phyloP scores from a whole-genome alignment of 2,888 invertebrate genomes.

The Chrysodeixis includens region DNA sequence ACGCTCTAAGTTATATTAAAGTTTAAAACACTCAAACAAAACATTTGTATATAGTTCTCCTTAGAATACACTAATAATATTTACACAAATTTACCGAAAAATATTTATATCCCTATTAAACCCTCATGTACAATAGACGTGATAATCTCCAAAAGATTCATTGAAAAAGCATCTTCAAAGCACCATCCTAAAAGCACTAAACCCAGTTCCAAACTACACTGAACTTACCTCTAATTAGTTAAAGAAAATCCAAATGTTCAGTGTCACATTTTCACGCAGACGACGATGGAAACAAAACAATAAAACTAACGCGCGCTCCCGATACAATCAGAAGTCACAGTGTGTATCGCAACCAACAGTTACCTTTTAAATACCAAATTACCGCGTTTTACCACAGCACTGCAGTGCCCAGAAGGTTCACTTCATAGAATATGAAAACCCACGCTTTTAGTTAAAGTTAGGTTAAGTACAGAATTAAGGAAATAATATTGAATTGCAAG shows the following conservation, averaged over 20 bases:
- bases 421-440: conserved; percentile 5
- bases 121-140: neutral
- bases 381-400: conserved; percentile 30
- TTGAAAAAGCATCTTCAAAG: too few relatives aligned
- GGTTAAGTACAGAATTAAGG: too few relatives aligned
- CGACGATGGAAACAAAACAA: conserved; percentile 29
- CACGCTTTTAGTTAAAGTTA: too few relatives aligned
- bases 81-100: too few relatives aligned
- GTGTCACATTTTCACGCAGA: conserved; percentile 48
- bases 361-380: conserved; percentile 68
- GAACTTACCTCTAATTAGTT: conserved; percentile 41
- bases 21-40: too few relatives aligned
- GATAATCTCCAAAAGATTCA: neutral
- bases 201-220: neutral
- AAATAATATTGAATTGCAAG: too few relatives aligned
- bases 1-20: neutral
- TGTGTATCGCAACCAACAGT: conserved; percentile 60
- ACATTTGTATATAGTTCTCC: too few relatives aligned
- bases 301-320: conserved; percentile 58
- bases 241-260: conserved; percentile 37
- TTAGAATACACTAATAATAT: too few relatives aligned
- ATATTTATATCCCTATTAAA: neutral
- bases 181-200: neutral
- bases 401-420: conserved; percentile 30
- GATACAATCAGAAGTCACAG: conserved; percentile 60